phyloP scores from a whole-genome alignment of 2,797 vertebrate species.

The Chromobotia macracanthus region DNA sequence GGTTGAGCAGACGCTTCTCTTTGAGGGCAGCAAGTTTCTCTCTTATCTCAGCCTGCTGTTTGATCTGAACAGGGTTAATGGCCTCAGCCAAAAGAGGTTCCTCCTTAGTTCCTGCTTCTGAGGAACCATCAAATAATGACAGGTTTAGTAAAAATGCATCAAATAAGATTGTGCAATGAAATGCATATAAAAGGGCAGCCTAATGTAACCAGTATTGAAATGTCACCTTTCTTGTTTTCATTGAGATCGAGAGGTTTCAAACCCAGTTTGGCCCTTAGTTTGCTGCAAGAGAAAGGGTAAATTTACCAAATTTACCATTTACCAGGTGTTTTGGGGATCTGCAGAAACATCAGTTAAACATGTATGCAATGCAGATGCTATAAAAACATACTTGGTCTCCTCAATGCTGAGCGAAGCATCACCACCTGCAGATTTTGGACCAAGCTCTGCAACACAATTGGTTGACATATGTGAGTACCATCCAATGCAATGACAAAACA shows the following conservation, averaged over 20 bases:
- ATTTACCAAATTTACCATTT: too few relatives aligned
- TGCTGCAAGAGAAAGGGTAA: slow-evolving; percentile 68
- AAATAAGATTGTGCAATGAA: not conserved
- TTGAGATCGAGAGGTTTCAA: slow-evolving; percentile 88
- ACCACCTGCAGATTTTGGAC: slow-evolving; percentile 81
- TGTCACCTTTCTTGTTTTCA: slow-evolving; percentile 82
- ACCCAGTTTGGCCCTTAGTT: slow-evolving; percentile 90
- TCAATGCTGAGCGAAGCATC: slow-evolving; percentile 91
- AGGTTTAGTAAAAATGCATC: not conserved
- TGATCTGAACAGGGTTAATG: slow-evolving; percentile 84
- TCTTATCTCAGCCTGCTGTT: slow-evolving; percentile 84
- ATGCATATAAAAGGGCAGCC: not conserved
- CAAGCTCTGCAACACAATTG: slow-evolving; percentile 60
- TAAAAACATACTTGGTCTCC: slow-evolving; percentile 84
- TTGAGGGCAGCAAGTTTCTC: slow-evolving; percentile 91
- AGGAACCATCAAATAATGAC: not conserved
- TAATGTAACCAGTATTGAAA: not conserved
- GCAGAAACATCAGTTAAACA: not conserved
- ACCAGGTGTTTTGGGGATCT: not conserved
- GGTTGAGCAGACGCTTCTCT: slow-evolving; percentile 88
- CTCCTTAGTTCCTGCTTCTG: slow-evolving; percentile 88
- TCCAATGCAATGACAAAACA: not conserved
- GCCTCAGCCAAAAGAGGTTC: slow-evolving; percentile 83
- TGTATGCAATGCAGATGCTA: not conserved
- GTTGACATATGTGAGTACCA: not conserved